Conservation (phyloP, 2,113 vertebrate species). For the Protomyctophum bolini region DNA sequence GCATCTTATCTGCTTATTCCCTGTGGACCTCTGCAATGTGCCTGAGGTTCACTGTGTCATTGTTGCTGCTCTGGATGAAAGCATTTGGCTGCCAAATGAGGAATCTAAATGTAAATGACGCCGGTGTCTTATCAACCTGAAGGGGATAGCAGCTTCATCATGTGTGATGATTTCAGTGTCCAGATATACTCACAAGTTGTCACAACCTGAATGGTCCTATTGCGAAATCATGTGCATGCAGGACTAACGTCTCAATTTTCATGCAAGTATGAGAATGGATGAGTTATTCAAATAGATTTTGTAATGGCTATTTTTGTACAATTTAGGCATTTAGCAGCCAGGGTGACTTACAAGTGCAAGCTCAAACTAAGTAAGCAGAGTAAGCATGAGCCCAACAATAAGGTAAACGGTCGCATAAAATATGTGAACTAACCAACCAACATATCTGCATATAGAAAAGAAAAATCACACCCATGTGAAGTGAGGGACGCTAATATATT, state of each 20-base stretch:
- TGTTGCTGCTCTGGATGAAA: conserved; percentile 2
- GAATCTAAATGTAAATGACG: conserved; percentile 4
- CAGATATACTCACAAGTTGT: no score
- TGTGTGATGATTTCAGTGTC: not conserved
- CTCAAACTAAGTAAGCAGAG: no score
- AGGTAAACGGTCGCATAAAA: no score
- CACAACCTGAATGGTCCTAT: not conserved
- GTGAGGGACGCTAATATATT: no score
- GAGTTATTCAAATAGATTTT: not conserved
- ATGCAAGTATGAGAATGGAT: not conserved
- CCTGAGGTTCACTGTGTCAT: conserved; percentile 24
- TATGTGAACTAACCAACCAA: no score
- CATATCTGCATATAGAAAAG: no score
- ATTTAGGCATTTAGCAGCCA: no score
- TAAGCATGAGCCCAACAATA: no score
- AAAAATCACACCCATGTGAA: no score
- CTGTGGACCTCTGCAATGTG: conserved; percentile 21
- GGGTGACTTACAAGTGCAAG: no score
- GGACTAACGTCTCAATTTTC: not conserved
- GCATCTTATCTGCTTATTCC: conserved; percentile 43
- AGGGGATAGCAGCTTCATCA: conserved; percentile 16
- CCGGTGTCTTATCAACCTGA: not conserved
- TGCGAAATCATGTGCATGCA: not conserved
- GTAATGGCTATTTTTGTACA: not conserved
- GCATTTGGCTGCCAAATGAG: conserved; percentile 14